Percentiles rank a stretch among this genome's conserved stretches.
phyloP scores from a whole-genome alignment of 2,888 invertebrate species.

The Deladenus siricidicola region DNA sequence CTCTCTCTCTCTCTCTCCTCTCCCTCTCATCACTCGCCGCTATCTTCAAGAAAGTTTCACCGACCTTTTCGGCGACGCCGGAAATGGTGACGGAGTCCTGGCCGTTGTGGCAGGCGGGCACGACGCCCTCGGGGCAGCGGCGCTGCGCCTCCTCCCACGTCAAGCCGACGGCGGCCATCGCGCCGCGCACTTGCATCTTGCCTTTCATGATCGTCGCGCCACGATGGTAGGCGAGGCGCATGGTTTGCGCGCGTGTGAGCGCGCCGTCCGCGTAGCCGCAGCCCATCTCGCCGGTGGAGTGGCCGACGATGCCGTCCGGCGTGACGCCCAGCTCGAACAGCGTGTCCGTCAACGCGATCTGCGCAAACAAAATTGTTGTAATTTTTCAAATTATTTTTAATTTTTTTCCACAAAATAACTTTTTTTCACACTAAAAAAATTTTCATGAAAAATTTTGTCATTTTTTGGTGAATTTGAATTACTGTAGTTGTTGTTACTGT shows the following conservation, averaged over 20 bases:
- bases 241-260: slow-evolving; percentile 84
- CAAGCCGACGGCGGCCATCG: slow-evolving; percentile 82
- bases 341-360: slow-evolving; percentile 84
- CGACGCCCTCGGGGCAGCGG: slow-evolving; percentile 70
- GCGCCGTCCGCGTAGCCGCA: slow-evolving; percentile 95
- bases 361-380: too few relatives aligned
- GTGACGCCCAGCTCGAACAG: slow-evolving; percentile 67
- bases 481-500: too few relatives aligned
- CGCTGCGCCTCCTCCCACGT: slow-evolving; percentile 69
- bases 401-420: too few relatives aligned
- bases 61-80: slow-evolving; percentile 61
- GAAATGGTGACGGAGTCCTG: slow-evolving; percentile 87
- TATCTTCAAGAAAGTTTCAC: too few relatives aligned
- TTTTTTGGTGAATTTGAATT: not conserved
- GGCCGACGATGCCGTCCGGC: slow-evolving; percentile 90
- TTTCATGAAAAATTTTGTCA: too few relatives aligned
- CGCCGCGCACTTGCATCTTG: slow-evolving; percentile 51
- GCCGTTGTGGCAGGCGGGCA: slow-evolving; percentile 88
- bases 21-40: too few relatives aligned
- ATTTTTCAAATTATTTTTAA: too few relatives aligned
- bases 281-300: slow-evolving; percentile 82
- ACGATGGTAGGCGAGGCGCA: slow-evolving; percentile 85
- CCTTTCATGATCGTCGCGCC: slow-evolving; percentile 61
- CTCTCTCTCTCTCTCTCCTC: too few relatives aligned
- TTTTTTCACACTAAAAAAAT: too few relatives aligned